A percentile compares a stretch with the other conserved stretches of the same genome.
Evolutionary conservation across 2,113 vertebrate species (phyloP).

Genomic region (Bubo scandiacus): DNA sequence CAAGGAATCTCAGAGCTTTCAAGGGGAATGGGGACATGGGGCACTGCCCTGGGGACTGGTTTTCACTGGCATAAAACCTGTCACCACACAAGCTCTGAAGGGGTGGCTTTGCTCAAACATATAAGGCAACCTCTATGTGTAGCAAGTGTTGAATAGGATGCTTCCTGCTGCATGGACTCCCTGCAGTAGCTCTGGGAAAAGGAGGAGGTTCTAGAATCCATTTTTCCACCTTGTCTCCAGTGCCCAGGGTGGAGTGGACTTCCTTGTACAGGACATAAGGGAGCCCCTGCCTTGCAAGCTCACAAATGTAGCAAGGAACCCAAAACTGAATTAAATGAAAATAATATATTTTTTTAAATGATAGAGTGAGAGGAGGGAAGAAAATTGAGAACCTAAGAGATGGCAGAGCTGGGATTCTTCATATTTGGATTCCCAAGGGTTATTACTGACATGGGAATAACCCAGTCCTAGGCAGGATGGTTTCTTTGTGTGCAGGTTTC

Average conservation of each 20-base stretch:
- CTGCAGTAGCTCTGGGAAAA: not conserved
- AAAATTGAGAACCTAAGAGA: not conserved
- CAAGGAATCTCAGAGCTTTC: not conserved
- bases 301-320: rapidly evolving
- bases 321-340: not conserved
- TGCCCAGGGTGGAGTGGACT: not conserved
- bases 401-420: not conserved
- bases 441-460: not conserved
- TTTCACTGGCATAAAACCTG: not conserved
- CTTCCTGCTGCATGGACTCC: not conserved
- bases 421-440: not conserved
- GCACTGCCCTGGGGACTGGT: not conserved
- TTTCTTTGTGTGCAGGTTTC: not conserved
- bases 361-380: not conserved
- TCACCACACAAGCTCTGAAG: not conserved
- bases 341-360: not conserved
- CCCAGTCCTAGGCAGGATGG: not conserved
- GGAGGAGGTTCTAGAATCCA: not conserved
- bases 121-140: rapidly evolving
- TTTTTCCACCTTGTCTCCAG: not conserved
- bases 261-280: not conserved
- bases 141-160: not conserved
- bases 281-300: not conserved
- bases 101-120: not conserved
- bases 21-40: not conserved